Evolutionary conservation across 1,140 invertebrate species (phyloP).

Genomic region (Drosophila mojavensis): DNA sequence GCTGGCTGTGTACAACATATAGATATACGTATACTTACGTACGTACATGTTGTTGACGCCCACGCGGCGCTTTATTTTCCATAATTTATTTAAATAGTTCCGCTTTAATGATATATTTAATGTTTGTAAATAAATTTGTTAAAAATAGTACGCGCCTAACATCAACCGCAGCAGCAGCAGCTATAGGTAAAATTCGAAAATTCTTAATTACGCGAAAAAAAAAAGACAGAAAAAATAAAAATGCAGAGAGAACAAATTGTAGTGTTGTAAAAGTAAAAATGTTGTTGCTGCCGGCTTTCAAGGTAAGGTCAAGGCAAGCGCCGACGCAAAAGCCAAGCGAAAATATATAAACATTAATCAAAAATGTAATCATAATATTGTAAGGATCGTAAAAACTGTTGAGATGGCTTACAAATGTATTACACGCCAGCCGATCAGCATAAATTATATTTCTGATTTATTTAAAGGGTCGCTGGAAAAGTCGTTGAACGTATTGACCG

Average conservation of each 20-base stretch:
- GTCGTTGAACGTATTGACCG: constrained; percentile 1
- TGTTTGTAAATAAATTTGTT: constrained; percentile 55
- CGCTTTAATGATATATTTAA: constrained; percentile 72
- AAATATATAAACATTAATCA: constrained; percentile 59
- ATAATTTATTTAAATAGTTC: constrained; percentile 81
- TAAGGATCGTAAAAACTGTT: constrained; percentile 22
- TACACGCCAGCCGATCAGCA: constrained; percentile 16
- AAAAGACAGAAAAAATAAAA: constrained; percentile 26
- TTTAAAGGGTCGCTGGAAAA: constrained; percentile 36
- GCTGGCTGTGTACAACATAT: constrained; percentile 3
- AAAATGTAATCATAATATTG: constrained; percentile 8
- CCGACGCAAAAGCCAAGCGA: constrained; percentile 45
- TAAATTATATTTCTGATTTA: constrained; percentile 46
- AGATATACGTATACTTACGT: neutral
- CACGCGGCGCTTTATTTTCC: constrained; percentile 54
- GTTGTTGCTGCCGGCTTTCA: constrained; percentile 40
- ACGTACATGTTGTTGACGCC: constrained; percentile 29
- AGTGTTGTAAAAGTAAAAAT: constrained; percentile 38
- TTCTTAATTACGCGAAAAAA: constrained; percentile 58
- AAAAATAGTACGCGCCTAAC: constrained; percentile 56
- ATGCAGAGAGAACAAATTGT: constrained; percentile 9
- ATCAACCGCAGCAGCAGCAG: constrained; percentile 25
- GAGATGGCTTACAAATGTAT: constrained; percentile 31
- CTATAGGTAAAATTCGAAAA: constrained; percentile 43
- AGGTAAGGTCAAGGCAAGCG: constrained; percentile 74